A percentile compares a stretch with the other conserved stretches of the same genome.
Evolutionary conservation across 30 jellyfish, hydroid and myxozoan species (phyloP).

Genomic region (Aurelia aurita complex sp. Pacific): DNA sequence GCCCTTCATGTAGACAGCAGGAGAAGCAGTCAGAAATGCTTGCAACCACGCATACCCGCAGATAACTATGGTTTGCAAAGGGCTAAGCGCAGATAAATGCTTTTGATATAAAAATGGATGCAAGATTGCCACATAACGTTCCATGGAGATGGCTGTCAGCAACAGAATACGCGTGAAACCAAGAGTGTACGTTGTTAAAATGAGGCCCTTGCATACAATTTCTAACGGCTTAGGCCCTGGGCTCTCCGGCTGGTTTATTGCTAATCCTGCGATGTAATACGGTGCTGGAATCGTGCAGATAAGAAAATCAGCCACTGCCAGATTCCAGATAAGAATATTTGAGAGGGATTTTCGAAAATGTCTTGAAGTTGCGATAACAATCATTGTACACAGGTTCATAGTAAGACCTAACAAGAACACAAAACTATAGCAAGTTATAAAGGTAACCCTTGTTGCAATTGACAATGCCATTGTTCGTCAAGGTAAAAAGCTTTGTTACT

Average conservation of each 20-base stretch:
- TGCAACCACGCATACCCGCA: slow-evolving; percentile 47
- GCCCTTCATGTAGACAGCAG: slow-evolving; percentile 28
- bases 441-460: slow-evolving; percentile 1
- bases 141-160: slow-evolving; percentile 40
- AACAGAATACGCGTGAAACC: slow-evolving; percentile 51
- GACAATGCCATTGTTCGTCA: slow-evolving; percentile 5
- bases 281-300: slow-evolving; percentile 48
- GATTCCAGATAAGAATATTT: slow-evolving; percentile 31
- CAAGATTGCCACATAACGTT: slow-evolving; percentile 37
- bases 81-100: neutral
- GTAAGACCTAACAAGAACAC: slow-evolving; percentile 22
- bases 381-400: slow-evolving; percentile 14
- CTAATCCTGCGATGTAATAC: slow-evolving; percentile 29
- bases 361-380: slow-evolving; percentile 25
- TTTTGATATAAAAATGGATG: slow-evolving; percentile 43
- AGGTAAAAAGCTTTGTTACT: too few relatives aligned
- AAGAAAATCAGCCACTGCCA: slow-evolving; percentile 43
- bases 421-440: slow-evolving; percentile 23
- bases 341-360: slow-evolving; percentile 36
- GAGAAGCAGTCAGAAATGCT: slow-evolving; percentile 26
- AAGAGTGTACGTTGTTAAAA: slow-evolving; percentile 24
- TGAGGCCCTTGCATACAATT: slow-evolving; percentile 27
- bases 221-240: slow-evolving; percentile 20
- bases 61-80: neutral
- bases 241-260: slow-evolving; percentile 10